Evolutionary conservation across 30 jellyfish, hydroid and myxozoan species (phyloP).

Genomic region (Cassiopea xamachana): DNA sequence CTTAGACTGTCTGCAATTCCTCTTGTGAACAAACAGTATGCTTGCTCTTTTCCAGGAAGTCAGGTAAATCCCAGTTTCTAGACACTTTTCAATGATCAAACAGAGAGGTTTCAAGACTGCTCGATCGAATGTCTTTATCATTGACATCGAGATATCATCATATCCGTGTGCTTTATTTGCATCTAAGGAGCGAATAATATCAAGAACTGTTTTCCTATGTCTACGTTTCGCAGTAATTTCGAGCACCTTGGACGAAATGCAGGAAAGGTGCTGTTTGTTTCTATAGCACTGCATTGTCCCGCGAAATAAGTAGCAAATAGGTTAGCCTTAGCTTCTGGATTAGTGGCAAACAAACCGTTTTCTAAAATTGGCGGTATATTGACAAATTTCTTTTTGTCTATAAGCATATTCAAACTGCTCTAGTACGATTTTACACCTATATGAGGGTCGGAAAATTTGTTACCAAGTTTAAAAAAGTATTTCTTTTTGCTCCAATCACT

Average conservation of each 20-base stretch:
- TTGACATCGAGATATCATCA: slow-evolving; percentile 49
- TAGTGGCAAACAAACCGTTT: slow-evolving; percentile 30
- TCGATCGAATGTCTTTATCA: slow-evolving; percentile 43
- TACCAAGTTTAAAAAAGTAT: slow-evolving; percentile 23
- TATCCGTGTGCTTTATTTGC: slow-evolving; percentile 59
- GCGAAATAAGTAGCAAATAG: slow-evolving; percentile 27
- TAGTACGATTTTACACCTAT: slow-evolving; percentile 52
- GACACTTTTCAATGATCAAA: not conserved
- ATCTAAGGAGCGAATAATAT: not conserved
- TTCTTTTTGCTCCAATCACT: slow-evolving; percentile 9
- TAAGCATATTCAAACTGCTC: slow-evolving; percentile 40
- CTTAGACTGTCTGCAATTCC: not conserved
- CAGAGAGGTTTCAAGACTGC: slow-evolving; percentile 38
- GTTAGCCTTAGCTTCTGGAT: slow-evolving; percentile 44
- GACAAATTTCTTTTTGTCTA: slow-evolving; percentile 29
- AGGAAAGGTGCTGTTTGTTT: not conserved
- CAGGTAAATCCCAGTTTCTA: not conserved
- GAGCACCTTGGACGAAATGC: not conserved
- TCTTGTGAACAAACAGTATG: not conserved
- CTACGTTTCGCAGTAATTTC: slow-evolving; percentile 30
- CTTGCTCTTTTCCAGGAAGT: not conserved
- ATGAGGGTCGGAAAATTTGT: slow-evolving; percentile 40
- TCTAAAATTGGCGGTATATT: slow-evolving; percentile 49
- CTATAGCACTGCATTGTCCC: slow-evolving; percentile 49
- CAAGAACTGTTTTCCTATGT: not conserved